Evolutionary conservation across 64 coral and sea anemone genomes (phyloP).

Genomic region (Trachythela sp.): DNA sequence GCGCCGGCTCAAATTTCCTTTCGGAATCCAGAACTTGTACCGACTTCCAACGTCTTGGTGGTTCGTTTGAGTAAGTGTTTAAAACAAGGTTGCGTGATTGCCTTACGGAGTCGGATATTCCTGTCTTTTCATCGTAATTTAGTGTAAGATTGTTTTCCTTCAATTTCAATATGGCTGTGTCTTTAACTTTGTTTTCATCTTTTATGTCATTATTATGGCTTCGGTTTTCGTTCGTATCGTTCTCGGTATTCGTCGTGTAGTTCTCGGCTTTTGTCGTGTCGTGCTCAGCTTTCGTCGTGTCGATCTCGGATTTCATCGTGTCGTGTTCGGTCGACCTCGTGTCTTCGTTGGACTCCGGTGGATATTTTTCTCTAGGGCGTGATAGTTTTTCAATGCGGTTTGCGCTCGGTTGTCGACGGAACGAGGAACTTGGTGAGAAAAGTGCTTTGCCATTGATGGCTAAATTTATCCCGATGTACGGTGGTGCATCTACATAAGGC

Average conservation of each 20-base stretch:
- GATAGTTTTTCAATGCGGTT: neutral
- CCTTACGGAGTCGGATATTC: neutral
- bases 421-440: neutral
- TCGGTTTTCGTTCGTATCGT: neutral
- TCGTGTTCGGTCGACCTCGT: neutral
- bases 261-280: neutral
- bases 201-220: neutral
- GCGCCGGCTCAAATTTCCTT: neutral
- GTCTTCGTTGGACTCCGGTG: neutral
- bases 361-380: neutral
- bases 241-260: neutral
- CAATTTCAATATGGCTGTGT: neutral
- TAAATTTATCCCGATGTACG: conserved; percentile 89
- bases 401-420: neutral
- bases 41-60: neutral
- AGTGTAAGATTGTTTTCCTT: neutral
- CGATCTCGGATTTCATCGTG: neutral
- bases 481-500: conserved; percentile 72
- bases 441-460: conserved; percentile 73
- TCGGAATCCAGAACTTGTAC: neutral
- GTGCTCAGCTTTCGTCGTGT: neutral
- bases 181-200: neutral
- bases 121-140: neutral
- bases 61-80: neutral
- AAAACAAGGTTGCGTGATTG: neutral